Evolutionary conservation across 2,888 invertebrate genomes (phyloP), one percentile per base, ranked within the genome.

Genomic region (Boloria euphrosyne): DNA sequence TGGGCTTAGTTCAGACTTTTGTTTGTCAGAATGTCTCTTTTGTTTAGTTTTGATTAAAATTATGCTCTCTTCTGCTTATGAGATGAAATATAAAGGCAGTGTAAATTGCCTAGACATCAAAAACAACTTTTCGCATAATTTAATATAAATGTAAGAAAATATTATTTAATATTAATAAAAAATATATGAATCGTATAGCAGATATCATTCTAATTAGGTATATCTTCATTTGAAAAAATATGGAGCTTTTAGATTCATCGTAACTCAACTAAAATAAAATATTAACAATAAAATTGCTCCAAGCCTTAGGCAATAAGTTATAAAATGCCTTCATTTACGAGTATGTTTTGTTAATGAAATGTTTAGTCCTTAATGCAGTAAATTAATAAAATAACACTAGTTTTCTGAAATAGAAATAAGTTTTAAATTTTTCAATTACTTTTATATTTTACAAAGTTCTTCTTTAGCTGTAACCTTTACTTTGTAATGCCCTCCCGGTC

Each of bases 1-100:
- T 59, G 58, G 17, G 49, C 50, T 59, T 59, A 59, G 59, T 59
- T 59, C 10, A 49, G 59, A 4, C 31, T 59, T 59, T 50, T 59
- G 59, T 59, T 59, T 59, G 50, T 49, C 38, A 50, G 50, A 1
- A 16, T 59, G 16, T 50, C 49, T 47, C 31, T 59, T 38, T 50
- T 38, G 38, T 57, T 27, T 3, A 46, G 10, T 27, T 57, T 57
- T 57, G 46, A 47, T 57, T 57, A 4, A 27, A 57, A 46, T 46
- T 46, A 47, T n/a, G n/a, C 46, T 57, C 0, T n/a, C 7, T 57
- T 46, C 0, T 57, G 16, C 6, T 38, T 38, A 43, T 18, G 38
- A 43, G 18, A 43, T n/a, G n/a, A 22, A 22, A 22, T 54, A 43
- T 3, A 54, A 6, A 43, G 7, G 6, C 6, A 13, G 13, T 2